Evolutionary conservation across 1,140 invertebrate genomes (phyloP).

Genomic region (Lepidotrigona ventralis): DNA sequence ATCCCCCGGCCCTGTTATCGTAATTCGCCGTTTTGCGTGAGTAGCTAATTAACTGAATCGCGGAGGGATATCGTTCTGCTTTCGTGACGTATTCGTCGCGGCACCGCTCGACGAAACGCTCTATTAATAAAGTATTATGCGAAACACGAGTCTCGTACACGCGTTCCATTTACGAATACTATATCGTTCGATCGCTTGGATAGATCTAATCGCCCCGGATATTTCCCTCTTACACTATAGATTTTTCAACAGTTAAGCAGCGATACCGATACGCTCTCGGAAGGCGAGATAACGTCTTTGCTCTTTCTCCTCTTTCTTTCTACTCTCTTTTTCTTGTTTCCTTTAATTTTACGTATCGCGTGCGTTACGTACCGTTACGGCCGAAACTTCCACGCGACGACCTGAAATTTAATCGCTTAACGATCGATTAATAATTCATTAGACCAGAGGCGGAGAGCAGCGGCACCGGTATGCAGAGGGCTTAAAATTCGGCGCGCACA

Average conservation of each 20-base stretch:
- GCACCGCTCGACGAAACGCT: conserved; percentile 8
- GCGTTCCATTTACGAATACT: conserved; percentile 18
- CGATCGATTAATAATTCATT: conserved; percentile 39
- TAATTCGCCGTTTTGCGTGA: conserved; percentile 47
- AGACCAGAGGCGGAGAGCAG: not conserved
- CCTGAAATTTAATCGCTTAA: conserved; percentile 8
- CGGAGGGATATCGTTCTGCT: conserved; percentile 36
- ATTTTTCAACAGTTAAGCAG: not conserved
- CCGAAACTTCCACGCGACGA: not conserved
- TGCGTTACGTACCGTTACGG: not conserved
- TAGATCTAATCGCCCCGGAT: not conserved
- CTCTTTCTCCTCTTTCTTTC: not conserved
- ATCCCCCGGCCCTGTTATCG: conserved; percentile 15
- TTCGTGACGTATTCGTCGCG: conserved; percentile 21
- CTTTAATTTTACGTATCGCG: not conserved
- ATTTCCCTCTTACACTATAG: not conserved
- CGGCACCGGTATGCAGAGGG: conserved; percentile 8
- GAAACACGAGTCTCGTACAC: conserved; percentile 26
- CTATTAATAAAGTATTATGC: conserved; percentile 38
- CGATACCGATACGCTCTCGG: not conserved
- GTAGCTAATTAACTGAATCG: conserved; percentile 38
- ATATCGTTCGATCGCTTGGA: not conserved
- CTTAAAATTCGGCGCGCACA: conserved; percentile 38
- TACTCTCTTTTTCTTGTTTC: too few relatives aligned
- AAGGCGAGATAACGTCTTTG: not conserved